Evolutionary conservation across 2,888 invertebrate genomes (phyloP), one percentile per base, ranked within the genome.

Genomic region (Agelastica alni): DNA sequence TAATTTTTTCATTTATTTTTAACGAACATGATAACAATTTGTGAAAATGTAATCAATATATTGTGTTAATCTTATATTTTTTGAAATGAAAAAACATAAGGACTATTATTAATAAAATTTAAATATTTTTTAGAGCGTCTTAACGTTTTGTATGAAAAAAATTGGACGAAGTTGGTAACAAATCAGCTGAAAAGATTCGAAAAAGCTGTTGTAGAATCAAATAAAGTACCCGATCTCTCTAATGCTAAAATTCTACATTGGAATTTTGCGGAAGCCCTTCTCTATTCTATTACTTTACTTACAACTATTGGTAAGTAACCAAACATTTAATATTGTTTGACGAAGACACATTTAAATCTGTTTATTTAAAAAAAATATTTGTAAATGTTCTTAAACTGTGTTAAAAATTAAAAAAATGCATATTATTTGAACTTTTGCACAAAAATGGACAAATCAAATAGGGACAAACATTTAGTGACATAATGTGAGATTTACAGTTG

Each of bases 221-320:
- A 89, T 41, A 83, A 85, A 59, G 60, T 68, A 36, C 83, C 83
- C 61, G 69, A 62, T 13, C 53, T 57, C 3, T 34, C 59, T 44
- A 60, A 62, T 48, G 36, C 56, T 14, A 43, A 58, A 30, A 13
- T 80, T 63, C 78, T 80, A 43, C 85, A 86, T 67, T 93, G 93
- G 92, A 88, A 88, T 0, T 91, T 92, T 75, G 88, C 89, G 17
- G 90, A 91, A 60, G 88, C 93, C 2, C 76, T 93, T 14, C 83
- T 93, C 41, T 93, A 92, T 75, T 91, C 91, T 64, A 85, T 93
- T 69, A 92, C 92, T 32, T 84, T 93, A 67, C 89, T 93, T 72
- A 93, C 93, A 60, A 93, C 93, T 46, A 91, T 93, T 74, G 93
- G 93, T 92, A 75, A 83, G 84, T 49, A 37, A n/a, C n/a, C n/a